Percentiles rank a stretch among this genome's conserved stretches.
Evolutionary conservation across 2,113 vertebrate genomes (phyloP).

Genomic region (Atherinomorus stipes): DNA sequence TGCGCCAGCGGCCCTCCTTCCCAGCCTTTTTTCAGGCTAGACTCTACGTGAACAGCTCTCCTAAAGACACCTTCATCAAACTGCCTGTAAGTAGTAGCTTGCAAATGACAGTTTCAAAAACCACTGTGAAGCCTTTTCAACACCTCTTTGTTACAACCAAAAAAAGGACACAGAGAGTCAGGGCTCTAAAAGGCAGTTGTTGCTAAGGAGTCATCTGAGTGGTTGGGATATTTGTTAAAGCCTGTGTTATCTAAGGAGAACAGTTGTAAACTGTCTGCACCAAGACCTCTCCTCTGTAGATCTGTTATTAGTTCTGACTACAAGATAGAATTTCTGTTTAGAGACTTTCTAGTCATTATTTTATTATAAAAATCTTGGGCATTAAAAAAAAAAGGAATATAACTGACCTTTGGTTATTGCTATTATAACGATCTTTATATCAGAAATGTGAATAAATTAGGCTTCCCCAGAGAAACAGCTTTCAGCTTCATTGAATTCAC

Average conservation of each 20-base stretch:
- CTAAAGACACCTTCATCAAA: slow-evolving; percentile 90
- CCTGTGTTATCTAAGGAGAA: too few species aligned
- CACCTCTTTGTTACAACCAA: background rate
- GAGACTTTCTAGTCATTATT: too few species aligned
- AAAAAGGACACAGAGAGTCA: too few species aligned
- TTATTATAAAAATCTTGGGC: too few species aligned
- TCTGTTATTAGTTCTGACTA: background rate
- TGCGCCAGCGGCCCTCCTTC: slow-evolving; percentile 77
- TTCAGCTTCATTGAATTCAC: background rate
- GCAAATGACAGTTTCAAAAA: background rate
- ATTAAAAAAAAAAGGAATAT: background rate
- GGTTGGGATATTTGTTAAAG: too few species aligned
- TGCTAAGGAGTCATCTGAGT: too few species aligned
- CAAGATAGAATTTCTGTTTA: too few species aligned
- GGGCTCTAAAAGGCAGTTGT: too few species aligned
- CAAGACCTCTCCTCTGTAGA: too few species aligned
- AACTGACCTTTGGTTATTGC: background rate
- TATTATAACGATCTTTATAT: background rate
- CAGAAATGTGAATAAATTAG: background rate
- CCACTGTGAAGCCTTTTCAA: background rate
- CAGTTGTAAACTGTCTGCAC: too few species aligned
- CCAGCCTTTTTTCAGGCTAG: slow-evolving; percentile 86
- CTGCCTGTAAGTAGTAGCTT: slow-evolving; percentile 80
- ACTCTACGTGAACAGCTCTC: slow-evolving; percentile 78
- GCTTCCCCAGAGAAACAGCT: slow-evolving; percentile 7